Percentiles rank a stretch among this genome's conserved stretches.
phyloP scores from a whole-genome alignment of 2,113 vertebrate genomes.

The Oryzias melastigma region DNA sequence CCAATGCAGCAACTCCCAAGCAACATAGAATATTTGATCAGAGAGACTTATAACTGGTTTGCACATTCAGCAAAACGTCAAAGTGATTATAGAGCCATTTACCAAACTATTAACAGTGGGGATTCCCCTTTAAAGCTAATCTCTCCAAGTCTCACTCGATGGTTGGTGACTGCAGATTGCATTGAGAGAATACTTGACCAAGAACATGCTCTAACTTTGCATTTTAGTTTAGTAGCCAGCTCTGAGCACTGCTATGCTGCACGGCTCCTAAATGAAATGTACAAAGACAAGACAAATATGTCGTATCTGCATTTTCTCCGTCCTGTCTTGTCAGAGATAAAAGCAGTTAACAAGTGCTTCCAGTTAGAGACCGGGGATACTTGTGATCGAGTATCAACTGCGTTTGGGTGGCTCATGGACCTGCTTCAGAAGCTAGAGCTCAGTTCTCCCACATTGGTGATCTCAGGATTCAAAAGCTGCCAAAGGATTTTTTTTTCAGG shows the following conservation, averaged over 20 bases:
- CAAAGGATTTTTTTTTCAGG: no score
- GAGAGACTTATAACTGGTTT: not conserved
- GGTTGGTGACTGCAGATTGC: slow-evolving; percentile 1
- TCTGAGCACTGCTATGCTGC: not conserved
- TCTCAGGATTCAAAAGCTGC: no score
- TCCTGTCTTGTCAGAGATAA: not conserved
- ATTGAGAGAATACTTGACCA: not conserved
- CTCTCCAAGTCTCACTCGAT: not conserved
- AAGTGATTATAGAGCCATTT: not conserved
- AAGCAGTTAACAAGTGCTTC: no score
- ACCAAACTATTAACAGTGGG: not conserved
- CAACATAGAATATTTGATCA: not conserved
- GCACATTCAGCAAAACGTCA: not conserved
- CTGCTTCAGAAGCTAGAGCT: no score
- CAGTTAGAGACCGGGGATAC: no score
- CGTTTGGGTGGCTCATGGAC: no score
- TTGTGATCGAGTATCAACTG: no score
- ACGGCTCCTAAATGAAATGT: not conserved
- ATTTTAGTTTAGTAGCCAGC: not conserved
- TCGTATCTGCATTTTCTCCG: not conserved
- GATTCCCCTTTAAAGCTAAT: not conserved
- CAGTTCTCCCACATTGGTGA: no score
- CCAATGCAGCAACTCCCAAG: not conserved
- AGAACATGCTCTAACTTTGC: not conserved
- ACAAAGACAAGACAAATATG: not conserved